Percentiles rank a stretch among this genome's conserved stretches.
phyloP scores from a whole-genome alignment of 2,797 vertebrate genomes.

The Enteromius afrohamiltoni region DNA sequence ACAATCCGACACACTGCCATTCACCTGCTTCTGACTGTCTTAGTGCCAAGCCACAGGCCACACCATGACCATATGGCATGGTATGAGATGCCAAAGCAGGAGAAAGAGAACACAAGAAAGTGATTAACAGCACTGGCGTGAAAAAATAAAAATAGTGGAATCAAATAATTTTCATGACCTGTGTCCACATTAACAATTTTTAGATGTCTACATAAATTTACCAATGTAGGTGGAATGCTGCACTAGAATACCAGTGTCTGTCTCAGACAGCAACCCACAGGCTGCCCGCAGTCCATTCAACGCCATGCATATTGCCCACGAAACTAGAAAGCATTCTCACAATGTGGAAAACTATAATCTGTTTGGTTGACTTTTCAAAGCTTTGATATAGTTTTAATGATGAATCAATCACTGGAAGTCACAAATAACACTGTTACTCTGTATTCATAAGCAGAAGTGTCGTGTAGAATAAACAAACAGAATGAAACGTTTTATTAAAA shows the following conservation, averaged over 20 bases:
- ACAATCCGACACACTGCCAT: constrained; percentile 9
- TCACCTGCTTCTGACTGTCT: background rate
- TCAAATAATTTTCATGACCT: background rate
- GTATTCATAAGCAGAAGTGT: background rate
- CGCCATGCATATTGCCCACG: background rate
- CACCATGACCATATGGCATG: constrained; percentile 22
- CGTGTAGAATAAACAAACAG: background rate
- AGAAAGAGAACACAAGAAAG: background rate
- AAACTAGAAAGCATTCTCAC: background rate
- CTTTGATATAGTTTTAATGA: background rate
- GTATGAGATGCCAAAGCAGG: constrained; percentile 19
- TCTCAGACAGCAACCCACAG: background rate
- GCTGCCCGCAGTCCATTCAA: background rate
- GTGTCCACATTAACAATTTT: background rate
- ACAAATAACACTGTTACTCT: background rate
- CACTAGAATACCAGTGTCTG: background rate
- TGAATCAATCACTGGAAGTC: background rate
- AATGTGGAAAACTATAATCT: background rate
- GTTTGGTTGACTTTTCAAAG: background rate
- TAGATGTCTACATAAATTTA: background rate
- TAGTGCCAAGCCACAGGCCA: constrained; percentile 31
- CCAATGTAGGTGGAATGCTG: background rate
- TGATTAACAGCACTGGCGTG: background rate
- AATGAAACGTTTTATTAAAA: background rate
- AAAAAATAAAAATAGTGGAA: background rate